These are phyloP conservation scores for Danio albolineatus DNA, from an alignment of 2,797 vertebrate genomes.

Conservation along the genomic window DNA sequence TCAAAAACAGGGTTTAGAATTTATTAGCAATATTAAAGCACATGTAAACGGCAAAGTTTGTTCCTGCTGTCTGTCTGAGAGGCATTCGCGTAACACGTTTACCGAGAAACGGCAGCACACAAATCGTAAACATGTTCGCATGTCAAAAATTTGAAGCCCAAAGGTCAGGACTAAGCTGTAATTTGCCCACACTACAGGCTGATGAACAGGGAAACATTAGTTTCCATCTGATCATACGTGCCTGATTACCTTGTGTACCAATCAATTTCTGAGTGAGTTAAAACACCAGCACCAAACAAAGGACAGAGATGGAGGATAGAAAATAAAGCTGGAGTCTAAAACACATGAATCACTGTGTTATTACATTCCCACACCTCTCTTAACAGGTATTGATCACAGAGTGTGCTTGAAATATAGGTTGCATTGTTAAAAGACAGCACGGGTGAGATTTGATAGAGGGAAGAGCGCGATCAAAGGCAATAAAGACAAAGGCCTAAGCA, in stretches of 20 bases:
- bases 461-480: conserved; percentile 52
- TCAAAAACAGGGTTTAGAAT: conserved; percentile 43
- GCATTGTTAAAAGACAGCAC: conserved; percentile 65
- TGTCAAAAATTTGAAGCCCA: conserved; percentile 66
- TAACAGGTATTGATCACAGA: conserved; percentile 65
- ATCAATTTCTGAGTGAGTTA: conserved; percentile 72
- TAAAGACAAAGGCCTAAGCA: conserved; percentile 47
- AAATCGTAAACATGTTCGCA: conserved; percentile 71
- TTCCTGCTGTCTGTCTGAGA: conserved; percentile 26
- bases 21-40: conserved; percentile 49
- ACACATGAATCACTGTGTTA: conserved; percentile 65
- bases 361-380: conserved; percentile 63
- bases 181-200: conserved; percentile 79
- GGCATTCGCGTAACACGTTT: conserved; percentile 17
- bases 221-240: conserved; percentile 64
- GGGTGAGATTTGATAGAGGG: conserved; percentile 62
- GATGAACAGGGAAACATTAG: conserved; percentile 71
- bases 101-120: conserved; percentile 49
- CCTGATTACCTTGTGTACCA: conserved; percentile 70
- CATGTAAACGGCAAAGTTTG: conserved; percentile 37
- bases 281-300: conserved; percentile 60
- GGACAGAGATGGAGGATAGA: conserved; percentile 61
- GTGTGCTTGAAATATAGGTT: conserved; percentile 62
- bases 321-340: conserved; percentile 63
- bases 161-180: conserved; percentile 73